Evolutionary conservation across 2,113 vertebrate species (phyloP), one percentile per base, ranked within the genome.

Genomic region (Pagrus major): DNA sequence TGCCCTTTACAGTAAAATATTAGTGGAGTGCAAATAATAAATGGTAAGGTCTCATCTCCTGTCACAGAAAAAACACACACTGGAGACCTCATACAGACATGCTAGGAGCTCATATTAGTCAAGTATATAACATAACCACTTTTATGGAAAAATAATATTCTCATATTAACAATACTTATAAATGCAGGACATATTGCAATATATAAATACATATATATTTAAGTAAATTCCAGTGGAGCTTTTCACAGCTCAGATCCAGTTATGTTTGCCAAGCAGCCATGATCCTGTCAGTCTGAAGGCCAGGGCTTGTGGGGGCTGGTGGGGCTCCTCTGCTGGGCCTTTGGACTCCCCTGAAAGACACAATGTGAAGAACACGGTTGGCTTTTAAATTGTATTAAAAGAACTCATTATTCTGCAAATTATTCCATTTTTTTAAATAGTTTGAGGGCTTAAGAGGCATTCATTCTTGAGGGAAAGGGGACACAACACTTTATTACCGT

Each of bases 211-310:
- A 89, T 88, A 69, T 85, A 85, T 85, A 78, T 89, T 89, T 82
- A 80, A 68, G 54, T 78, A 67, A 89, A 88, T 93, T 95, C 92
- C 94, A 94, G 91, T 93, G 92, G 89, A 91, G 85, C 85, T 70
- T 83, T 76, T 86, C 51, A 77, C 60, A 84, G 86, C 85, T 84
- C 83, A 78, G 80, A 81, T 93, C 91, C 89, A 93, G 90, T 92
- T 92, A 33, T 79, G 37, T 73, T 76, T 86, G 52, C 29, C 78
- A 54, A 71, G 65, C 14, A 0, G 64, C 51, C n/a, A 5, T 37
- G 41, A 27, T 29, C 10, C 2, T 21, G 46, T 92, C 76, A 93
- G 76, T 94, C 93, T 70, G 88, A 76, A 23, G 92, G 80, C 92
- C 91, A 94, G 16, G 89, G 61, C 75, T 89, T 93, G 31, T 86